Conservation (phyloP, 2,888 invertebrate species). For the Trissonchulus latispiculum region DNA sequence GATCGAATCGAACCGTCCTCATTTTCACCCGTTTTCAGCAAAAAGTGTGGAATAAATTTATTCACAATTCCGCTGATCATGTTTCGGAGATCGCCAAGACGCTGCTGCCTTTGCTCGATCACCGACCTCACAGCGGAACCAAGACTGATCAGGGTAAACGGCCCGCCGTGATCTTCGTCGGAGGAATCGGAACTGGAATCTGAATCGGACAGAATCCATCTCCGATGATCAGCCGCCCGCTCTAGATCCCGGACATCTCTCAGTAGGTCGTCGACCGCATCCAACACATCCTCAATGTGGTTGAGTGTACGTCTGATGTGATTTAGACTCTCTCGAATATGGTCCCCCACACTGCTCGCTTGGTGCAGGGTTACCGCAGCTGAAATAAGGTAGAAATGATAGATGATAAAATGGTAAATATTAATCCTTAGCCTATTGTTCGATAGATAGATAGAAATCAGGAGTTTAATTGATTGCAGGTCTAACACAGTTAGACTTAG, state of each 20-base stretch:
- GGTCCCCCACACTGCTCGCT: too few relatives aligned
- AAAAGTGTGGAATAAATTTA: too few relatives aligned
- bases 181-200: neutral
- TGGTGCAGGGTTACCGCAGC: too few relatives aligned
- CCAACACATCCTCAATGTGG: neutral
- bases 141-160: neutral
- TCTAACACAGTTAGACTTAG: too few relatives aligned
- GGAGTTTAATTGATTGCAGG: too few relatives aligned
- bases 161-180: neutral
- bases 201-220: neutral
- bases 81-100: neutral
- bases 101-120: neutral
- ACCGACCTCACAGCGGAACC: neutral
- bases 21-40: too few relatives aligned
- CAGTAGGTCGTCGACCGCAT: neutral
- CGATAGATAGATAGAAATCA: too few relatives aligned
- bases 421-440: too few relatives aligned
- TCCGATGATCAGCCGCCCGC: neutral
- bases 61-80: neutral
- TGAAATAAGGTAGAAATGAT: too few relatives aligned
- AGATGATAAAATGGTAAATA: too few relatives aligned
- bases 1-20: too few relatives aligned
- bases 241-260: neutral
- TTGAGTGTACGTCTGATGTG: neutral
- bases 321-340: too few relatives aligned